Evolutionary conservation across 2,888 invertebrate species (phyloP).

Genomic region (Masnerella sp.): DNA sequence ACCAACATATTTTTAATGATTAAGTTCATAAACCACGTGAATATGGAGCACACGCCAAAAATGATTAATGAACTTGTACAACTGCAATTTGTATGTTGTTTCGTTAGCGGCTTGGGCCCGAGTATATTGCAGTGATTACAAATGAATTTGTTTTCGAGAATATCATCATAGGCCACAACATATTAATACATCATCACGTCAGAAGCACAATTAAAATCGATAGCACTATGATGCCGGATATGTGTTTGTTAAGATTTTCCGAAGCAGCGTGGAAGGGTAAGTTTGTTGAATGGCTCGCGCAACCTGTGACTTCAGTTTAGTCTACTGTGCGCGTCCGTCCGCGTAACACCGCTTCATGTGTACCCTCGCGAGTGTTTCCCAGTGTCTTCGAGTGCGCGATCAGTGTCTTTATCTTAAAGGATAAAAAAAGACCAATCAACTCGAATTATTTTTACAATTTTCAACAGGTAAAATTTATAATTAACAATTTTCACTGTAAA

Average conservation of each 20-base stretch:
- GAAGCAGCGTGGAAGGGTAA: conserved; percentile 45
- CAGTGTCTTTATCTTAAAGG: background rate
- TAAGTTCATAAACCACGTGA: no score
- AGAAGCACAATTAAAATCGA: conserved; percentile 17
- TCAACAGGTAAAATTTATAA: no score
- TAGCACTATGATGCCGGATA: conserved; percentile 4
- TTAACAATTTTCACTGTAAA: no score
- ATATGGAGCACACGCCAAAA: no score
- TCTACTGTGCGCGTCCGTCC: conserved; percentile 48
- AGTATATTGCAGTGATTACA: no score
- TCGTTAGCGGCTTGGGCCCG: no score
- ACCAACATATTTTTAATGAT: no score
- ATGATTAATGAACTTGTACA: no score
- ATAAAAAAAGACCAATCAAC: background rate
- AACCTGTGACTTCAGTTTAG: conserved; percentile 45
- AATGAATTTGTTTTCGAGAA: background rate
- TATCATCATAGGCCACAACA: no score
- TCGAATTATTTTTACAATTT: no score
- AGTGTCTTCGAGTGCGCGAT: conserved; percentile 15
- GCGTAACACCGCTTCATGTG: conserved; percentile 35
- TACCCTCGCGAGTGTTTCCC: conserved; percentile 8
- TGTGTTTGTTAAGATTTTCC: conserved; percentile 38
- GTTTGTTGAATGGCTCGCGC: conserved; percentile 43
- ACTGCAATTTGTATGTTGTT: no score
- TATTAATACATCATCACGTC: conserved; percentile 6